phyloP scores from a whole-genome alignment of 2,797 vertebrate species.

The Miichthys miiuy region DNA sequence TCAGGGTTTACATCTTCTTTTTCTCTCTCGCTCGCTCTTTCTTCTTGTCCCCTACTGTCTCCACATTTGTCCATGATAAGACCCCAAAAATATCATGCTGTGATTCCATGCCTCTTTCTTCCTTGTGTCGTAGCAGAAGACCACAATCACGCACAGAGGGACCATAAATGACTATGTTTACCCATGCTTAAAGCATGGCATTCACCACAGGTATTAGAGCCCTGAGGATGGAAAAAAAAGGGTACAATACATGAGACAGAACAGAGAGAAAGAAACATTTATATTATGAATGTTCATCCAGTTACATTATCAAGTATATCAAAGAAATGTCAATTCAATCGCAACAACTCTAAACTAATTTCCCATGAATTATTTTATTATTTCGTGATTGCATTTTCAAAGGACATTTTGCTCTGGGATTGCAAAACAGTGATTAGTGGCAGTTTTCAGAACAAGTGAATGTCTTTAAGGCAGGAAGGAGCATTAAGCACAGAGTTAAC shows the following conservation, averaged over 20 bases:
- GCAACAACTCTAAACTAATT: neutral
- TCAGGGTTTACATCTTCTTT: neutral
- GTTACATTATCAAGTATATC: neutral
- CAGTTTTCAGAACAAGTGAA: too few relatives aligned
- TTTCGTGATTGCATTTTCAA: neutral
- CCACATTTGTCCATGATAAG: constrained; percentile 43
- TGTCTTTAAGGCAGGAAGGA: too few relatives aligned
- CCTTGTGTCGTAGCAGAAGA: constrained; percentile 39
- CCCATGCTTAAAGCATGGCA: constrained; percentile 24
- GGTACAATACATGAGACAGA: neutral
- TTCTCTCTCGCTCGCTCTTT: neutral
- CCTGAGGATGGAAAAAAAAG: neutral
- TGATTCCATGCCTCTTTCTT: constrained; percentile 50
- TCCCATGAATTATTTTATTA: neutral
- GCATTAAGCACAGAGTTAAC: neutral
- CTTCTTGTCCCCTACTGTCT: constrained; percentile 10
- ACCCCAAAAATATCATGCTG: constrained; percentile 30
- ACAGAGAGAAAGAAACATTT: neutral
- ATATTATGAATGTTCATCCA: neutral
- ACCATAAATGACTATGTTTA: constrained; percentile 63
- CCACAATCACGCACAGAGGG: constrained; percentile 56
- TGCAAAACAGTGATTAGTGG: neutral
- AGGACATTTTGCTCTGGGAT: neutral
- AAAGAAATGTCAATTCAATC: neutral
- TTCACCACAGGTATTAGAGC: constrained; percentile 16